Conservation (phyloP, 2,797 vertebrate genomes). For the Ibycter americanus region DNA sequence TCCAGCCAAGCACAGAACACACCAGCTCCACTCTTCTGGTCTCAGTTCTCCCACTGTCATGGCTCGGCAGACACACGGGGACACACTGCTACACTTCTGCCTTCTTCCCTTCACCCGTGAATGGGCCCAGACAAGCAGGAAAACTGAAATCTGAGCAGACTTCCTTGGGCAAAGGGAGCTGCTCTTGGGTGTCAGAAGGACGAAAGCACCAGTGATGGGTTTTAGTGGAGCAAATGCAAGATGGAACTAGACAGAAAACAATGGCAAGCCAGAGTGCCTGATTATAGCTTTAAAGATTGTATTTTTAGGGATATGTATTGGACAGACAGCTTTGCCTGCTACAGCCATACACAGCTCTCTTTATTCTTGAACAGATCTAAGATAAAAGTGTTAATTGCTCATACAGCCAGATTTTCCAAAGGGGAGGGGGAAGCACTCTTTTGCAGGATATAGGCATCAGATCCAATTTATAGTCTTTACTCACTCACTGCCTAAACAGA, state of each 20-base stretch:
- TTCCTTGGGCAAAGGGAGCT: neutral
- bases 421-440: neutral
- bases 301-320: neutral
- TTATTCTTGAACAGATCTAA: neutral
- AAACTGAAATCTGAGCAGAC: neutral
- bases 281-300: neutral
- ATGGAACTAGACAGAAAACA: neutral
- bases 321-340: neutral
- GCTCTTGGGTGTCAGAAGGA: neutral
- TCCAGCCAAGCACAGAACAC: neutral
- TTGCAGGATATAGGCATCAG: neutral
- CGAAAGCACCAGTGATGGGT: neutral
- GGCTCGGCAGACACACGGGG: fast-evolving
- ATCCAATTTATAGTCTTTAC: neutral
- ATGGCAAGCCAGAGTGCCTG: neutral
- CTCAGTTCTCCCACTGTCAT: fast-evolving
- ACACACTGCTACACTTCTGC: neutral
- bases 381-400: neutral
- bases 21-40: neutral
- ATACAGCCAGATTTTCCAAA: neutral
- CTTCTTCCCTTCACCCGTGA: neutral
- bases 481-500: neutral
- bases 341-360: neutral
- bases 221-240: neutral
- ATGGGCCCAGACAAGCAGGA: neutral